These are phyloP conservation scores for Grus americana DNA, from an alignment of 2,113 vertebrate species.

Conservation along the genomic window DNA sequence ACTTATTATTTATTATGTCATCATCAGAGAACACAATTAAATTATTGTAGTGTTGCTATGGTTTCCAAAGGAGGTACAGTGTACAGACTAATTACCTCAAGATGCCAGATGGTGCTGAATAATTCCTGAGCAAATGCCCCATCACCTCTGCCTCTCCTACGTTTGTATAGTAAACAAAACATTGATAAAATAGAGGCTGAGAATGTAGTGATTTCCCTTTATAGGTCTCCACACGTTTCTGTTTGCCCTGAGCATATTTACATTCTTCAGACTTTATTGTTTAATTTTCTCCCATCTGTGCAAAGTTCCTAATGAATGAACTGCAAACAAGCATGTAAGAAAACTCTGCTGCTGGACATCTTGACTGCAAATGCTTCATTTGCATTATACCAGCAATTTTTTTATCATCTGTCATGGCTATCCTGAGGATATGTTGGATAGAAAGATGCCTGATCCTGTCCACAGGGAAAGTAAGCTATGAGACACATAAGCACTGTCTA, in stretches of 20 bases:
- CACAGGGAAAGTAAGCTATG: background rate
- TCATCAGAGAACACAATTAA: slow-evolving; percentile 30
- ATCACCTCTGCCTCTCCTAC: slow-evolving; percentile 17
- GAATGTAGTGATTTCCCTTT: slow-evolving; percentile 54
- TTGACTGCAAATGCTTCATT: background rate
- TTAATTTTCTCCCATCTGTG: slow-evolving; percentile 38
- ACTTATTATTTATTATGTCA: slow-evolving; percentile 16
- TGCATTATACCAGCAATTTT: background rate
- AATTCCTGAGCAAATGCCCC: slow-evolving; percentile 57
- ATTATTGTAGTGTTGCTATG: slow-evolving; percentile 37
- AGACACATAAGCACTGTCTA: background rate
- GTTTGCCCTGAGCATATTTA: slow-evolving; percentile 26
- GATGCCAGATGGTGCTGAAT: slow-evolving; percentile 25
- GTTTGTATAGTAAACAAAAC: slow-evolving; percentile 63
- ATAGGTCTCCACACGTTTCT: background rate
- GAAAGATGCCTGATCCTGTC: background rate
- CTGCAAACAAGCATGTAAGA: background rate
- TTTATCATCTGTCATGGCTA: background rate
- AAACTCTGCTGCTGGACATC: background rate
- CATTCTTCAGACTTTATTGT: slow-evolving; percentile 8
- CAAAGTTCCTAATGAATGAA: slow-evolving; percentile 19
- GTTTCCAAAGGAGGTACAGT: slow-evolving; percentile 34
- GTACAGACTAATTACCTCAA: slow-evolving; percentile 43
- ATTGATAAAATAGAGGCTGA: slow-evolving; percentile 51
- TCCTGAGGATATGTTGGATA: background rate